phyloP scores from a whole-genome alignment of 2,888 invertebrate species.

The Drosophila hamatofila region DNA sequence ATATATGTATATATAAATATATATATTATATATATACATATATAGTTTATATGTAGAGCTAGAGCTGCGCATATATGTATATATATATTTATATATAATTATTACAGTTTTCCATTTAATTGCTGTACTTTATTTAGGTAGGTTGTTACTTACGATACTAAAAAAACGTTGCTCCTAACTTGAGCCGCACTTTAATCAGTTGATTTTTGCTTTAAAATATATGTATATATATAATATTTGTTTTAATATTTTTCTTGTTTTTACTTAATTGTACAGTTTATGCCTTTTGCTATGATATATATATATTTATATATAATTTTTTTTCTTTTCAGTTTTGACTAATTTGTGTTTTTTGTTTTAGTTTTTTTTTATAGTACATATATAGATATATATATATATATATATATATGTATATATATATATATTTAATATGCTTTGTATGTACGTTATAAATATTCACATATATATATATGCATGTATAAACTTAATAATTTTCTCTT shows the following conservation, averaged over 20 bases:
- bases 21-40: not conserved
- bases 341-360: constrained; percentile 50
- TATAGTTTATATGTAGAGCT: constrained; percentile 15
- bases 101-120: constrained; percentile 39
- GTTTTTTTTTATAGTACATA: constrained; percentile 28
- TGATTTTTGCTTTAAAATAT: constrained; percentile 67
- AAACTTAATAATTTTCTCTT: constrained; percentile 72
- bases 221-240: constrained; percentile 59
- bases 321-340: constrained; percentile 54
- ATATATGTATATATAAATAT: not conserved
- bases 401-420: constrained; percentile 20
- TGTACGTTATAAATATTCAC: constrained; percentile 66
- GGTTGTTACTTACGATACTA: constrained; percentile 77
- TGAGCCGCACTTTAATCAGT: constrained; percentile 73
- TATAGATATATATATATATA: constrained; percentile 31
- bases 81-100: constrained; percentile 15
- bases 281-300: constrained; percentile 71
- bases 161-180: constrained; percentile 65
- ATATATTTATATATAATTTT: constrained; percentile 20
- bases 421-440: constrained; percentile 33
- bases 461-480: constrained; percentile 62
- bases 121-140: constrained; percentile 65
- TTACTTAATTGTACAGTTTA: constrained; percentile 55
- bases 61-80: constrained; percentile 50
- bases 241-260: constrained; percentile 34